A percentile compares a stretch with the other conserved stretches of the same genome.
These are phyloP conservation scores for Atlantisia rogersi DNA, from an alignment of 2,113 vertebrate genomes.

Conservation along the genomic window DNA sequence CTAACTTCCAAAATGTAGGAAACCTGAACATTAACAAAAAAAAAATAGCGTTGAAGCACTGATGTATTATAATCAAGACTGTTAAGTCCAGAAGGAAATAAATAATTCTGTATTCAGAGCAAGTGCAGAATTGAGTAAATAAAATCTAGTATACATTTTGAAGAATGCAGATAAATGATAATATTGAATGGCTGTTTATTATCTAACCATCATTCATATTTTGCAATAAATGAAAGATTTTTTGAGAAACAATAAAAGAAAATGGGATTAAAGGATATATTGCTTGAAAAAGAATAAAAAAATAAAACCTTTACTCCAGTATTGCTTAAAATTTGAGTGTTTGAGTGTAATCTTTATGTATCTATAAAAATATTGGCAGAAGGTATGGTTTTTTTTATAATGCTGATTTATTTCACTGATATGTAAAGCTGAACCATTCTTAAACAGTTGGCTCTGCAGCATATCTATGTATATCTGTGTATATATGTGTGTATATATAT, in stretches of 20 bases:
- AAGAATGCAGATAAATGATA: neutral
- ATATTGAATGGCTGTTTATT: neutral
- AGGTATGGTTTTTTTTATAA: neutral
- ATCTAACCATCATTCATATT: neutral
- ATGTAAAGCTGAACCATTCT: neutral
- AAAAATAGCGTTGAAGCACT: neutral
- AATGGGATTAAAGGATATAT: neutral
- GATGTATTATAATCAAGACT: neutral
- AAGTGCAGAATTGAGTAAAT: neutral
- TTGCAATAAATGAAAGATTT: neutral
- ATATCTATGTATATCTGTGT: neutral
- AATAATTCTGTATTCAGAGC: neutral
- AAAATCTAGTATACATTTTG: neutral
- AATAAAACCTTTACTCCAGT: neutral
- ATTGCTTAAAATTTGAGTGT: neutral
- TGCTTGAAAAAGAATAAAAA: neutral
- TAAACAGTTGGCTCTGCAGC: neutral
- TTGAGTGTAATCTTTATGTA: neutral
- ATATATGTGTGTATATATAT: neutral
- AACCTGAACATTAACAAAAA: neutral
- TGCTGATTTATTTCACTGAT: neutral
- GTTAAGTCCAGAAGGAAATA: neutral
- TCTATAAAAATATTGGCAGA: neutral
- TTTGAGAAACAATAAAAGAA: neutral
- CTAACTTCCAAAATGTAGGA: neutral